phyloP scores from a whole-genome alignment of 1,140 invertebrate genomes.

The Frieseomelitta varia region DNA sequence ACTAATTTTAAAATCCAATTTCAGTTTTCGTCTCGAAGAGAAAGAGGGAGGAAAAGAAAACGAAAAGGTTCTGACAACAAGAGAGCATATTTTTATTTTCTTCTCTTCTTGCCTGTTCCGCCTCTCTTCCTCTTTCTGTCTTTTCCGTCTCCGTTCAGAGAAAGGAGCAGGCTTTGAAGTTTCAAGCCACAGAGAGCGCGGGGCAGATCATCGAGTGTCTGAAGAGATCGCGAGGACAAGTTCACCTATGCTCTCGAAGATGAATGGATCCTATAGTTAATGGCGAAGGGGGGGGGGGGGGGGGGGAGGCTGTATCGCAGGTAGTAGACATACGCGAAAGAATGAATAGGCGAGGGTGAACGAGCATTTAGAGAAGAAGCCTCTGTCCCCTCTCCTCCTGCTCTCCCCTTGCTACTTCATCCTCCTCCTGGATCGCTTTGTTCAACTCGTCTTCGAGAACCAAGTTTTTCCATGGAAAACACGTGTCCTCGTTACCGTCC shows the following conservation, averaged over 20 bases:
- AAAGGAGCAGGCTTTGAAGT: slow-evolving; percentile 43
- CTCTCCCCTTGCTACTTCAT: background rate
- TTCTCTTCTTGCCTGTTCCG: background rate
- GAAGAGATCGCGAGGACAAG: slow-evolving; percentile 64
- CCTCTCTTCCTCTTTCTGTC: background rate
- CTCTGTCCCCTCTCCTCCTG: slow-evolving; percentile 32
- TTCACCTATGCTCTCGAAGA: slow-evolving; percentile 62
- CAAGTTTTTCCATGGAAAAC: slow-evolving; percentile 49
- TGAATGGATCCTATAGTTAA: slow-evolving; percentile 67
- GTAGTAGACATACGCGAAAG: slow-evolving; percentile 66
- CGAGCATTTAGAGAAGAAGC: slow-evolving; percentile 64
- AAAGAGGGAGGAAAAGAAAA: background rate
- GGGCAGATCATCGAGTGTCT: slow-evolving; percentile 58
- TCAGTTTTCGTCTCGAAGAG: too few relatives aligned
- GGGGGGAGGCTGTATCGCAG: slow-evolving; percentile 55
- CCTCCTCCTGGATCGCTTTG: slow-evolving; percentile 17
- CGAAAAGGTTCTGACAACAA: background rate
- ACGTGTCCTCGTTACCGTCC: slow-evolving; percentile 41
- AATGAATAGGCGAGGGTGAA: slow-evolving; percentile 65
- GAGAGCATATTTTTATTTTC: background rate
- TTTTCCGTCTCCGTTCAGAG: background rate
- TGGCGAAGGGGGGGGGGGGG: slow-evolving; percentile 21
- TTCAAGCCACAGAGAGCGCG: slow-evolving; percentile 52
- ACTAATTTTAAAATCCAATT: too few relatives aligned
- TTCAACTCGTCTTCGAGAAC: slow-evolving; percentile 47